A percentile compares a stretch with the other conserved stretches of the same genome.
Conservation (phyloP, 2,113 vertebrate species). For the Andinoacara biseriatus region DNA sequence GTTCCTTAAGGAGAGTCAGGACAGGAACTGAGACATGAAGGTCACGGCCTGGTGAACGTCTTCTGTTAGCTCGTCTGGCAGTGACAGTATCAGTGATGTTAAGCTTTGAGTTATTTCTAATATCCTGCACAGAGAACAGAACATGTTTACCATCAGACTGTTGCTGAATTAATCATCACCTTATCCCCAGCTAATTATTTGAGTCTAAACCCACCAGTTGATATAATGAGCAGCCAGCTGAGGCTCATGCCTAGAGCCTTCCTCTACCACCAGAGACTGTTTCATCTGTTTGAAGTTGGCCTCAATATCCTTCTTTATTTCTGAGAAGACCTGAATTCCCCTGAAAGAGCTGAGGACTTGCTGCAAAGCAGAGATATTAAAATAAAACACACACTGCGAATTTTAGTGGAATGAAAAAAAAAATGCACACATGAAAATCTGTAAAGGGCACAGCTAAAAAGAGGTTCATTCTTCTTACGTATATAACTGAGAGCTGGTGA, state of each 20-base stretch:
- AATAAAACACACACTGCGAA: not conserved
- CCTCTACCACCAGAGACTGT: slow-evolving; percentile 75
- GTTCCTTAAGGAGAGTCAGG: slow-evolving; percentile 30
- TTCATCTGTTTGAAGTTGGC: slow-evolving; percentile 85
- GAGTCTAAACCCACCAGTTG: slow-evolving; percentile 76
- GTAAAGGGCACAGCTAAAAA: not conserved
- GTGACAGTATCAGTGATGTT: slow-evolving; percentile 67
- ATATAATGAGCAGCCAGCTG: slow-evolving; percentile 79
- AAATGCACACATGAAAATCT: not conserved
- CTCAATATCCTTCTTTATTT: slow-evolving; percentile 82
- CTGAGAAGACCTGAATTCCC: slow-evolving; percentile 73
- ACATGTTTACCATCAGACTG: not conserved
- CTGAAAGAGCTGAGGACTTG: slow-evolving; percentile 83
- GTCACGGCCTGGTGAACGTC: slow-evolving; percentile 74
- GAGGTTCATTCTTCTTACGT: slow-evolving; percentile 70
- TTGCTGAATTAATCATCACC: not conserved
- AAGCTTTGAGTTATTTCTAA: slow-evolving; percentile 75
- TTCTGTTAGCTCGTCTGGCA: slow-evolving; percentile 78
- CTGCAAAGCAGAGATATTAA: slow-evolving; percentile 55
- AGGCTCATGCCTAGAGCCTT: slow-evolving; percentile 79
- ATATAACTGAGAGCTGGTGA: slow-evolving; percentile 85
- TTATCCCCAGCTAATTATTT: not conserved
- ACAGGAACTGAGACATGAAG: slow-evolving; percentile 76
- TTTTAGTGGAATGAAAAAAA: not conserved
- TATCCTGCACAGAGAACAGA: slow-evolving; percentile 66